A percentile compares a stretch with the other conserved stretches of the same genome.
Conservation (phyloP, 2,888 invertebrate genomes). For the Parnassius orleans region DNA sequence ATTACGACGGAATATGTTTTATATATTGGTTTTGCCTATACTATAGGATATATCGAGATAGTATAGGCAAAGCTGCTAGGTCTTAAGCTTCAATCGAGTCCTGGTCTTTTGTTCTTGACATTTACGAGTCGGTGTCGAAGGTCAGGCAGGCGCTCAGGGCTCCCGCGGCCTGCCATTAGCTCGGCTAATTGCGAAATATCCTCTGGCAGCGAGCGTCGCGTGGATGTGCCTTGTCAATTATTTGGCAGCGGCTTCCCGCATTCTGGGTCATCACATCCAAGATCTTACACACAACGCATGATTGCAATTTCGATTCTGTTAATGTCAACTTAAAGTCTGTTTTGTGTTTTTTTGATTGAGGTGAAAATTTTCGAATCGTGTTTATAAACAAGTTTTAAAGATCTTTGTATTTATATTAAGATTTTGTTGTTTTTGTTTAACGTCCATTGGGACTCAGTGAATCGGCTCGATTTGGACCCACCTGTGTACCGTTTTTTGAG, state of each 20-base stretch:
- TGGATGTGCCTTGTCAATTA: constrained; percentile 74
- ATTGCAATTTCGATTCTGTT: constrained; percentile 27
- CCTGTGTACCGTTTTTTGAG: too few relatives aligned
- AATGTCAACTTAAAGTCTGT: constrained; percentile 18
- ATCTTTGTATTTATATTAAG: constrained; percentile 14
- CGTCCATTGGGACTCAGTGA: too few relatives aligned
- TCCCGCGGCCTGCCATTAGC: constrained; percentile 40
- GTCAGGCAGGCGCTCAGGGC: constrained; percentile 11
- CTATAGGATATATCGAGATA: too few relatives aligned
- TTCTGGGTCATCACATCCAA: constrained; percentile 70
- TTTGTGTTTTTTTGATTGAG: constrained; percentile 11
- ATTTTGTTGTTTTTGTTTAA: not conserved
- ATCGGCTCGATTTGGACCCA: too few relatives aligned
- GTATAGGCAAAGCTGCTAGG: not conserved
- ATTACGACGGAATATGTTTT: too few relatives aligned
- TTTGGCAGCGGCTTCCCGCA: constrained; percentile 69
- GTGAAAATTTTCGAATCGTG: constrained; percentile 23
- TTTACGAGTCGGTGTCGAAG: constrained; percentile 22
- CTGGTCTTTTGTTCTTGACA: constrained; percentile 23
- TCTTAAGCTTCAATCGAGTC: constrained; percentile 29
- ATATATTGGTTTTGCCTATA: too few relatives aligned
- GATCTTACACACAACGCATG: constrained; percentile 38
- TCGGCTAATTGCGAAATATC: constrained; percentile 69
- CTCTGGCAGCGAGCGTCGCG: constrained; percentile 57
- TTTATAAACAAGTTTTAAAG: constrained; percentile 27